Percentiles rank a stretch among this genome's conserved stretches.
phyloP scores from a whole-genome alignment of 2,888 invertebrate genomes.

The Chymomyza amoena region DNA sequence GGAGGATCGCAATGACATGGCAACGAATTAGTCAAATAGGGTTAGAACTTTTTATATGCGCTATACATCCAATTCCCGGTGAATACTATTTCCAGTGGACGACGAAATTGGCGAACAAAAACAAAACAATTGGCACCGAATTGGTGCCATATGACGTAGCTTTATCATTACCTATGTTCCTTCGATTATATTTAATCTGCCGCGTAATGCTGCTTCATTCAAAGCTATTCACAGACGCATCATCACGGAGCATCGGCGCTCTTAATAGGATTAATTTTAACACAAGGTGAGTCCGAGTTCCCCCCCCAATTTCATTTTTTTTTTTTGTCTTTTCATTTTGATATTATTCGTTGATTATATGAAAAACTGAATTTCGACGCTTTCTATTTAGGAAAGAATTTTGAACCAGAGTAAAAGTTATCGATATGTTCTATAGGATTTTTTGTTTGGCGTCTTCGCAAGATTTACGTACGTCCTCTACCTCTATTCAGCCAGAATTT shows the following conservation, averaged over 20 bases:
- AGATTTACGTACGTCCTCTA: too few relatives aligned
- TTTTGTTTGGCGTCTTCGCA: too few relatives aligned
- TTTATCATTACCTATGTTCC: constrained; percentile 99
- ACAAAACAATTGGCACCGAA: constrained; percentile 84
- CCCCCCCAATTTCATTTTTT: too few relatives aligned
- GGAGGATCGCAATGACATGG: constrained; percentile 99
- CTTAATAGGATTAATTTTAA: constrained; percentile 99
- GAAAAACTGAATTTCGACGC: too few relatives aligned
- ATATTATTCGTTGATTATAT: too few relatives aligned
- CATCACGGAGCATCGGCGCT: constrained; percentile 97
- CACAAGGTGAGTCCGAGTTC: constrained; percentile 89
- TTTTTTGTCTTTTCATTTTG: too few relatives aligned
- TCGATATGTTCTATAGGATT: too few relatives aligned
- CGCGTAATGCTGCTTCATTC: constrained; percentile 99
- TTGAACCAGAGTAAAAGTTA: too few relatives aligned
- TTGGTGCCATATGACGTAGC: constrained; percentile 97
- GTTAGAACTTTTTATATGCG: constrained; percentile 96
- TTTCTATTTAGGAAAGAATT: too few relatives aligned
- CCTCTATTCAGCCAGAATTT: too few relatives aligned
- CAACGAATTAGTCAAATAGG: constrained; percentile 95
- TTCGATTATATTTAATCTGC: constrained; percentile 99
- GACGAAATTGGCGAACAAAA: constrained; percentile 95
- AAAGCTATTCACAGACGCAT: constrained; percentile 99
- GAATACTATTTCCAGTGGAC: constrained; percentile 98
- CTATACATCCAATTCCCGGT: constrained; percentile 98